Conservation (phyloP, 2,888 invertebrate species). For the Lottia gigantea region DNA sequence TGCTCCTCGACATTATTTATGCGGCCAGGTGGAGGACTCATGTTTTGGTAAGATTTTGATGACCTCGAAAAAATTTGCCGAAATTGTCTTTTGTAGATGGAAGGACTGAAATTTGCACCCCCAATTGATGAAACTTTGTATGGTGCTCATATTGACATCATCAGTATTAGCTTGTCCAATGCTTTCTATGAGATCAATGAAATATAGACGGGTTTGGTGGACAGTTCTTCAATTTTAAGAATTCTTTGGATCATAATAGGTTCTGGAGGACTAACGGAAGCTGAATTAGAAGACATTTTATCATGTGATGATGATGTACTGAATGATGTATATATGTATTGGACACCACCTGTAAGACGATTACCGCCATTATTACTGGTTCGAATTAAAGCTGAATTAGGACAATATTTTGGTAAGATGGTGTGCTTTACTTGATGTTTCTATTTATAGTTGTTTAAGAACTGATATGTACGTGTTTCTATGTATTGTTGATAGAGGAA, state of each 20-base stretch:
- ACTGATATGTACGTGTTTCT: not conserved
- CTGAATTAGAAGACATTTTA: slow-evolving; percentile 60
- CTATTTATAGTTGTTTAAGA: not conserved
- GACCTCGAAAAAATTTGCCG: too few relatives aligned
- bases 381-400: slow-evolving; percentile 50
- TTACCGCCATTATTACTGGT: slow-evolving; percentile 58
- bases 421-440: not conserved
- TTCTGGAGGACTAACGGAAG: slow-evolving; percentile 51
- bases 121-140: too few relatives aligned
- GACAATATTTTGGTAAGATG: slow-evolving; percentile 45
- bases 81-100: too few relatives aligned
- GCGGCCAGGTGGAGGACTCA: too few relatives aligned
- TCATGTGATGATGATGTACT: slow-evolving; percentile 61
- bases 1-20: too few relatives aligned
- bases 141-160: too few relatives aligned
- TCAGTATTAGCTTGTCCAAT: too few relatives aligned
- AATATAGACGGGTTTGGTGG: too few relatives aligned
- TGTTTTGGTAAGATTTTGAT: too few relatives aligned
- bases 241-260: slow-evolving; percentile 30
- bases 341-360: slow-evolving; percentile 60
- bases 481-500: not conserved
- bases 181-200: too few relatives aligned
- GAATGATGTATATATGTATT: slow-evolving; percentile 62
- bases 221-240: too few relatives aligned
- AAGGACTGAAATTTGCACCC: too few relatives aligned